Evolutionary conservation across 2,888 invertebrate genomes (phyloP), one percentile per base, ranked within the genome.

Genomic region (Caenorhabditis sp.): DNA sequence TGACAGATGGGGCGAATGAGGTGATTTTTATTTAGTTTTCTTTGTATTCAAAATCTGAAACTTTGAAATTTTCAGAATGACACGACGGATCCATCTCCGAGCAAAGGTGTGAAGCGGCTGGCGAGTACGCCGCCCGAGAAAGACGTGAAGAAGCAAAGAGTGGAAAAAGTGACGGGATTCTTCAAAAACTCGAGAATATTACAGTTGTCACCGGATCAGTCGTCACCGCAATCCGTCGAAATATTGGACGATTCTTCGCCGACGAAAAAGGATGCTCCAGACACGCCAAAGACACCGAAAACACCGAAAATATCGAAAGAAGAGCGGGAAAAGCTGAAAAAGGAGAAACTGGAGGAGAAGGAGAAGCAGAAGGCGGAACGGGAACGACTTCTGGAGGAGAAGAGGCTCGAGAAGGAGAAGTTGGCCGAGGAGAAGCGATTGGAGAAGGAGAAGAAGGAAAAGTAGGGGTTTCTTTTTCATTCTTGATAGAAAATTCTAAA

Each of bases 401-500:
- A 82, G 50, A 74, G 79, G 53, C 9, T 80, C 47, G 87, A 87
- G 65, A 82, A 83, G 53, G 85, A 85, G 47, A 78, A 81, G 3
- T 18, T 69, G n/a, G 74, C 82, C 0, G 85, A 85, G 58, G 86
- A 85, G 56, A 85, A 84, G 51, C 40, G 84, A 35, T 28, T 83
- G 51, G 87, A 88, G 71, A 85, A 83, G 80, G 87, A 88, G 55
- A 83, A 77, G 51, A 82, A 72, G 44, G 82, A 78, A 60, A 82
- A 71, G 82, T 78, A 40, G 51, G 64, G 4, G 47, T n/a, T n/a
- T n/a, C n/a, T n/a, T n/a, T n/a, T n/a, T n/a, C n/a, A 32, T 32
- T 32, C 6, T n/a, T 35, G n/a, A 18, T 2, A 11, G 22, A 18
- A 13, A 35, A 35, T 40, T 8, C 2, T 28, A 11, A 1, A 18